These are phyloP conservation scores for Brachionus paranguensis DNA, from an alignment of 1,140 invertebrate genomes.

Conservation along the genomic window DNA sequence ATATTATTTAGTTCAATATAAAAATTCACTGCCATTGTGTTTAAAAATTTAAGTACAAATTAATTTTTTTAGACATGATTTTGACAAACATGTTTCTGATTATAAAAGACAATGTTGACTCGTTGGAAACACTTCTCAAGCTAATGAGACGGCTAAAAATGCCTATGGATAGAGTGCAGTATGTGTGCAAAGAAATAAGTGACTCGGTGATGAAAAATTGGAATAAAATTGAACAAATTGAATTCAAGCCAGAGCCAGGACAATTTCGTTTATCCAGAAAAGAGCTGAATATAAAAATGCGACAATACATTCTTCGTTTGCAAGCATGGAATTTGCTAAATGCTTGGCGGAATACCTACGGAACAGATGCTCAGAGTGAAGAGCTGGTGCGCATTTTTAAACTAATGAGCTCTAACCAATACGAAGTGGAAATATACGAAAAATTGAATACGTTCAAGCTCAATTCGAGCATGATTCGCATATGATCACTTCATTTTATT, in stretches of 20 bases:
- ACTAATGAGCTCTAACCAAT: conserved; percentile 33
- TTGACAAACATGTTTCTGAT: conserved; percentile 32
- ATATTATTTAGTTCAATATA: no score
- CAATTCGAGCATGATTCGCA: conserved; percentile 11
- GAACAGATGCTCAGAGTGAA: conserved; percentile 31
- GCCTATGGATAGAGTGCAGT: conserved; percentile 37
- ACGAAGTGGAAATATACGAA: conserved; percentile 28
- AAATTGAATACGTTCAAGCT: conserved; percentile 10
- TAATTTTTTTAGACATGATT: conserved; percentile 1
- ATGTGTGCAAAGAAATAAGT: conserved; percentile 37
- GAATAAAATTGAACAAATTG: conserved; percentile 9
- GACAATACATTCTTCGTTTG: background rate
- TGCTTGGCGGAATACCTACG: background rate
- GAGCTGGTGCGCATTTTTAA: conserved; percentile 27
- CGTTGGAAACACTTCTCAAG: conserved; percentile 3
- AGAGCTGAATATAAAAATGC: conserved; percentile 14
- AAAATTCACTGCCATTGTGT: no score
- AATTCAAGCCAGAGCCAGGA: conserved; percentile 12
- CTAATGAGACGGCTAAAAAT: conserved; percentile 33
- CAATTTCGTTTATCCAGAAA: background rate
- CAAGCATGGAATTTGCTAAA: conserved; percentile 36
- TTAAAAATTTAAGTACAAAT: background rate
- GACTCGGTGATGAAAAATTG: conserved; percentile 27
- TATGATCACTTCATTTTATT: background rate
- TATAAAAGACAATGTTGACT: conserved; percentile 31